phyloP scores from a whole-genome alignment of 2,888 invertebrate species.

The Lissonota sp. region DNA sequence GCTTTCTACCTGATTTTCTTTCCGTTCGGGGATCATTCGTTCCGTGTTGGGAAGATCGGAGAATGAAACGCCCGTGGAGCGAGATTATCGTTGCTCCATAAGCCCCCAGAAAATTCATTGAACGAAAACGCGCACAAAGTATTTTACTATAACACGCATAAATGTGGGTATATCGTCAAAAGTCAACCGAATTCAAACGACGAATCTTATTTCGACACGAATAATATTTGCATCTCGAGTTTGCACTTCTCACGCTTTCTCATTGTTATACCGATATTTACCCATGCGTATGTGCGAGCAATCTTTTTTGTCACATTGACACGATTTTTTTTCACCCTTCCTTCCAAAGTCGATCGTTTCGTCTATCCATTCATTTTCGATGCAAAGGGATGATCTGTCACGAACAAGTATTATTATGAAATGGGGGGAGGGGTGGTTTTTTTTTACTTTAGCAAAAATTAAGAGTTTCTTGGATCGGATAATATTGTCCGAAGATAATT shows the following conservation, averaged over 20 bases:
- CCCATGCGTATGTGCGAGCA: background rate
- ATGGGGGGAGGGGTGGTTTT: too few species aligned
- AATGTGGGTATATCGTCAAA: background rate
- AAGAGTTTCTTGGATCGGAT: too few species aligned
- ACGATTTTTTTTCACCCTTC: background rate
- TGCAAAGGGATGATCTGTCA: too few species aligned
- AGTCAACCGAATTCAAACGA: conserved; percentile 10
- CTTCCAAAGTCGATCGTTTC: background rate
- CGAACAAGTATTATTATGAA: too few species aligned
- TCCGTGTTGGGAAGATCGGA: conserved; percentile 32
- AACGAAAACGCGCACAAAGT: conserved; percentile 29
- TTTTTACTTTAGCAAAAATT: too few species aligned
- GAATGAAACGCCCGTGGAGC: background rate
- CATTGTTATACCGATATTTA: conserved; percentile 9
- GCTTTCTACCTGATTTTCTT: conserved; percentile 62
- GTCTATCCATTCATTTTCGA: too few species aligned
- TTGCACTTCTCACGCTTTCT: conserved; percentile 58
- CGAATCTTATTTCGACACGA: conserved; percentile 40
- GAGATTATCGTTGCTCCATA: too few species aligned
- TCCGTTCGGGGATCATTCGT: conserved; percentile 49
- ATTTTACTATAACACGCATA: background rate
- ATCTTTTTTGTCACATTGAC: background rate
- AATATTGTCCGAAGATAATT: too few species aligned
- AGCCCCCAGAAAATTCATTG: conserved; percentile 24
- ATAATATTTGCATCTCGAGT: conserved; percentile 57